phyloP scores from a whole-genome alignment of 1,140 invertebrate genomes.

The Capitella teleta region DNA sequence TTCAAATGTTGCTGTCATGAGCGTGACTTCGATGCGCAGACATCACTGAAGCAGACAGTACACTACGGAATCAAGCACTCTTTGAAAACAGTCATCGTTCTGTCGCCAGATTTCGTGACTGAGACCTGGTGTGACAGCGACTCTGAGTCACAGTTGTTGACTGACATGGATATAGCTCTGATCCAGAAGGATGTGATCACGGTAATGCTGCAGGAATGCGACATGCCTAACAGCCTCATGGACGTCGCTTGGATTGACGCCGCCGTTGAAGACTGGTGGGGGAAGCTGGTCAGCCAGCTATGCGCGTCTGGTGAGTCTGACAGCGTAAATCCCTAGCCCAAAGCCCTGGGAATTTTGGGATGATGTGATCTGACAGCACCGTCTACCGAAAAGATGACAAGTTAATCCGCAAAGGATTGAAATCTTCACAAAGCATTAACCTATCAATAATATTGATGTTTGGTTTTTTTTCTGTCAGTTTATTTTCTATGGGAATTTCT shows the following conservation, averaged over 20 bases:
- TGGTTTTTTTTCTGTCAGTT: no score
- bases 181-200: background rate
- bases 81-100: slow-evolving; percentile 1
- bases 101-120: slow-evolving; percentile 6
- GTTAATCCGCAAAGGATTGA: no score
- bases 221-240: background rate
- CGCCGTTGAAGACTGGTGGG: slow-evolving; percentile 8
- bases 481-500: no score
- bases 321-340: no score
- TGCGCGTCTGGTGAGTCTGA: background rate
- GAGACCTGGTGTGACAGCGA: slow-evolving; percentile 5
- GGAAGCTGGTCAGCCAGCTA: background rate
- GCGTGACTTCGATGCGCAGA: background rate
- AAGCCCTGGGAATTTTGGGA: no score
- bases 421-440: no score
- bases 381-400: no score
- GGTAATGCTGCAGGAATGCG: slow-evolving; percentile 3
- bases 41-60: no score
- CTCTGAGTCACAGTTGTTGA: background rate
- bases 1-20: background rate
- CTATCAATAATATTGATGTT: no score
- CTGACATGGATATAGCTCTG: background rate
- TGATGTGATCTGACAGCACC: no score
- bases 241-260: slow-evolving; percentile 5
- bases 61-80: no score